phyloP scores from a whole-genome alignment of 2,113 vertebrate genomes.

The Cisticola juncidis region DNA sequence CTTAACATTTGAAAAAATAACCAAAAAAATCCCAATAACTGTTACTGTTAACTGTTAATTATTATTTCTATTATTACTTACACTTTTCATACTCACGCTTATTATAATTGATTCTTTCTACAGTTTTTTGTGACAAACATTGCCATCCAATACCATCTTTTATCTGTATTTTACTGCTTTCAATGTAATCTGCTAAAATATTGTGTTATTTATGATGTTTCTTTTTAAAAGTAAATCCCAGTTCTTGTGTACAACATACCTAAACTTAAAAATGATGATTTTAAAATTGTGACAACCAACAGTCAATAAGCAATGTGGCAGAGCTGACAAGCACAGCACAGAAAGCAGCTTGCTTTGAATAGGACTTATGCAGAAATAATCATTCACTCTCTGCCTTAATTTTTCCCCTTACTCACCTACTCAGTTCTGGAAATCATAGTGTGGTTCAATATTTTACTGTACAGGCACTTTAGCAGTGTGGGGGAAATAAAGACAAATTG shows the following conservation, averaged over 20 bases:
- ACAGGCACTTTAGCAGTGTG: neutral
- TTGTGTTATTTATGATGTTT: fast-evolving
- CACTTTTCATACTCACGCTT: neutral
- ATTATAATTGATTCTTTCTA: neutral
- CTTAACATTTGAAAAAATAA: neutral
- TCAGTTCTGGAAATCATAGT: neutral
- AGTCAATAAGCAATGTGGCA: neutral
- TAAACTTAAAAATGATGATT: neutral
- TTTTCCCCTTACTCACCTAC: neutral
- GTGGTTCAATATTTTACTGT: neutral
- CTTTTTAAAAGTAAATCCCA: neutral
- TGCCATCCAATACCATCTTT: neutral
- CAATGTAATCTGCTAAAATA: neutral
- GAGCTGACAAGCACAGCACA: neutral
- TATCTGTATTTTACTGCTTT: neutral
- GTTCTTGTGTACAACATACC: fast-evolving
- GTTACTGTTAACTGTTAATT: no score
- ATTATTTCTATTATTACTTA: neutral
- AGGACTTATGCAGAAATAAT: neutral
- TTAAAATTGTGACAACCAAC: neutral
- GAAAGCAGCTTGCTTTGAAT: neutral
- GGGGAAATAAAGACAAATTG: neutral
- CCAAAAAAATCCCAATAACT: fast-evolving
- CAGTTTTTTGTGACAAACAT: neutral
- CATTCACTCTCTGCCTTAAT: neutral